Evolutionary conservation across 2,113 vertebrate genomes (phyloP).

Genomic region (Hassar affinis): DNA sequence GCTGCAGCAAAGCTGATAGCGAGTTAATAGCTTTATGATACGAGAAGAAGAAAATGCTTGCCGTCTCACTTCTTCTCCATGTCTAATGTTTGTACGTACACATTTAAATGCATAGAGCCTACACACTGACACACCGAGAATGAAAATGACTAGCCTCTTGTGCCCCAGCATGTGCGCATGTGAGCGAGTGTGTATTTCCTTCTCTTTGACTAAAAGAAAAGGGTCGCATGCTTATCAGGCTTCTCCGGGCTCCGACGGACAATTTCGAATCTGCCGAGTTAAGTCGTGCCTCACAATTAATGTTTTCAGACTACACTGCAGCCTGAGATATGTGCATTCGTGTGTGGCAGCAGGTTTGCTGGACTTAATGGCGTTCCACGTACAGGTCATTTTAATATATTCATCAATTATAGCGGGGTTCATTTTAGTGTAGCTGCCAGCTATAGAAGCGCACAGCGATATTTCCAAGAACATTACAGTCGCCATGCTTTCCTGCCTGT

Average conservation of each 20-base stretch:
- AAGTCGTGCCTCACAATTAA: constrained; percentile 68
- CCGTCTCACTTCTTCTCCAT: constrained; percentile 54
- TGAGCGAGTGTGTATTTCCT: constrained; percentile 29
- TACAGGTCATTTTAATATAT: constrained; percentile 73
- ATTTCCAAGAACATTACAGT: constrained; percentile 61
- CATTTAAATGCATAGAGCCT: constrained; percentile 21
- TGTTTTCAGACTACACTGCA: constrained; percentile 55
- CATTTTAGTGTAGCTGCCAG: constrained; percentile 63
- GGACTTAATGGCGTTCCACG: constrained; percentile 60
- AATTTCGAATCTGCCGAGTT: constrained; percentile 60
- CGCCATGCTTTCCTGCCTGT: constrained; percentile 48
- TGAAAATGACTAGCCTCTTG: constrained; percentile 39
- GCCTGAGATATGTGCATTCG: constrained; percentile 48
- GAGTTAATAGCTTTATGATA: constrained; percentile 65
- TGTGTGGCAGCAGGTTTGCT: constrained; percentile 54
- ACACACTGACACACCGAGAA: constrained; percentile 7
- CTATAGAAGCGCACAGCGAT: constrained; percentile 54
- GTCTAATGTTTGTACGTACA: constrained; percentile 46
- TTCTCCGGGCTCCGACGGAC: constrained; percentile 54
- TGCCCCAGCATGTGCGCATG: constrained; percentile 3
- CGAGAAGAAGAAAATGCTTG: constrained; percentile 44
- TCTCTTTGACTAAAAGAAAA: constrained; percentile 49
- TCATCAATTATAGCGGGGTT: constrained; percentile 68
- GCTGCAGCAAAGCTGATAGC: constrained; percentile 63
- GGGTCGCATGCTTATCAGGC: constrained; percentile 54